These are phyloP conservation scores for Stratiomys singularior DNA, from an alignment of 2,888 invertebrate genomes.

Conservation along the genomic window DNA sequence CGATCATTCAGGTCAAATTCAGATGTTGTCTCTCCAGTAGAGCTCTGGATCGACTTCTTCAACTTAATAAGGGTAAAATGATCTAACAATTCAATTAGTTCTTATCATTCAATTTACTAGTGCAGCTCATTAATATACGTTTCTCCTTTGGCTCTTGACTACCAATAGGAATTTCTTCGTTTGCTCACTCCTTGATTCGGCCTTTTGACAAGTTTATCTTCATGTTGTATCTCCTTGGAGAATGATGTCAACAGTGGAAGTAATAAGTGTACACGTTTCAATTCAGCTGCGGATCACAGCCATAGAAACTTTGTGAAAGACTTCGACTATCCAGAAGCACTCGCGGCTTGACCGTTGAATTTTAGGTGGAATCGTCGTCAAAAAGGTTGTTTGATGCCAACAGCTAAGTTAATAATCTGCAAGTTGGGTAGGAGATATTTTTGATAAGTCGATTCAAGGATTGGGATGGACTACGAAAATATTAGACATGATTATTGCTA, in stretches of 20 bases:
- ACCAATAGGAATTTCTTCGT: not conserved
- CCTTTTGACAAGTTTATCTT: conserved; percentile 56
- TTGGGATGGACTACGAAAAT: too few relatives aligned
- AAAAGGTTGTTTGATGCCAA: not conserved
- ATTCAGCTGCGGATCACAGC: conserved; percentile 52
- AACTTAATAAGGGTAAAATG: conserved; percentile 53
- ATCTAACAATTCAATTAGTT: conserved; percentile 57
- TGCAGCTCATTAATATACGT: conserved; percentile 56
- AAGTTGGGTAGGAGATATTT: too few relatives aligned
- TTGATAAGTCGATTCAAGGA: too few relatives aligned
- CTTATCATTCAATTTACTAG: conserved; percentile 55
- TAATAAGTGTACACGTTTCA: conserved; percentile 56
- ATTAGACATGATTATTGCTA: too few relatives aligned
- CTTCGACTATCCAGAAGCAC: not conserved
- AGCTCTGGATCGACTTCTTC: conserved; percentile 19
- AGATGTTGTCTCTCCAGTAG: conserved; percentile 22
- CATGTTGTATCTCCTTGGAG: conserved; percentile 55
- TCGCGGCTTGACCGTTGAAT: conserved; percentile 13
- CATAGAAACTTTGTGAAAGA: conserved; percentile 32
- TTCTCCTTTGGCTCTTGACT: conserved; percentile 27
- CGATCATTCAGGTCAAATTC: conserved; percentile 23
- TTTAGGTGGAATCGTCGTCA: conserved; percentile 23
- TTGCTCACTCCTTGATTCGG: conserved; percentile 17
- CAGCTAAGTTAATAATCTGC: not conserved
- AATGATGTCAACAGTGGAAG: conserved; percentile 56